Percentiles rank a stretch among this genome's conserved stretches.
Evolutionary conservation across 2,113 vertebrate genomes (phyloP).

Genomic region (Astur gentilis): DNA sequence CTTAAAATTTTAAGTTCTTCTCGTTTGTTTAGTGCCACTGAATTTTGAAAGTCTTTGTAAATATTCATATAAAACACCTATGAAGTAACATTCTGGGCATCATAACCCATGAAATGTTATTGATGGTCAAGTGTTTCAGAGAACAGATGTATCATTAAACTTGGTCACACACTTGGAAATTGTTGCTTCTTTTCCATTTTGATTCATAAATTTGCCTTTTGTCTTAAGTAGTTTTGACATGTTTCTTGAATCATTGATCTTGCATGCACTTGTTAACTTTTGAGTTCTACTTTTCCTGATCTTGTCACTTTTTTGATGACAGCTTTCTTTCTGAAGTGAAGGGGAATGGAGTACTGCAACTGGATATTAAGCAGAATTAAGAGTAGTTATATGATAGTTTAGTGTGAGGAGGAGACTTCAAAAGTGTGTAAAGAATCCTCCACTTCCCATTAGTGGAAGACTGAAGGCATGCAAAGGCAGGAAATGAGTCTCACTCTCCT

Average conservation of each 20-base stretch:
- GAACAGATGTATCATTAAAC: constrained; percentile 76
- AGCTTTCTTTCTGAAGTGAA: background rate
- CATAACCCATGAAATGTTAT: constrained; percentile 71
- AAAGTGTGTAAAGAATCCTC: background rate
- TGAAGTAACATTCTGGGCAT: constrained; percentile 78
- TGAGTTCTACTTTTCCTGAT: background rate
- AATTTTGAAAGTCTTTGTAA: constrained; percentile 77
- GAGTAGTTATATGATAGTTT: background rate
- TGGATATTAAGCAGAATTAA: background rate
- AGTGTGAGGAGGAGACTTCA: background rate
- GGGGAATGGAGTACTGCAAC: background rate
- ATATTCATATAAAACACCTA: constrained; percentile 74
- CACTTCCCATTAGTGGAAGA: background rate
- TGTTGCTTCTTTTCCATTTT: constrained; percentile 35
- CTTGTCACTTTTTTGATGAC: background rate
- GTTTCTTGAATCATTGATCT: background rate
- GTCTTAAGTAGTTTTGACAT: background rate
- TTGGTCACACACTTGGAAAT: constrained; percentile 65
- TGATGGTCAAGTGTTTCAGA: constrained; percentile 79
- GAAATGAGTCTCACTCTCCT: background rate
- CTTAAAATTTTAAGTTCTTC: constrained; percentile 70
- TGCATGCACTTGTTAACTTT: background rate
- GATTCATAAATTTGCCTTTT: background rate
- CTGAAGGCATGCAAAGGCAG: background rate
- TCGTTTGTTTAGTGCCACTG: constrained; percentile 71